Evolutionary conservation across 2,888 invertebrate species (phyloP).

Genomic region (Adelphocoris suturalis): DNA sequence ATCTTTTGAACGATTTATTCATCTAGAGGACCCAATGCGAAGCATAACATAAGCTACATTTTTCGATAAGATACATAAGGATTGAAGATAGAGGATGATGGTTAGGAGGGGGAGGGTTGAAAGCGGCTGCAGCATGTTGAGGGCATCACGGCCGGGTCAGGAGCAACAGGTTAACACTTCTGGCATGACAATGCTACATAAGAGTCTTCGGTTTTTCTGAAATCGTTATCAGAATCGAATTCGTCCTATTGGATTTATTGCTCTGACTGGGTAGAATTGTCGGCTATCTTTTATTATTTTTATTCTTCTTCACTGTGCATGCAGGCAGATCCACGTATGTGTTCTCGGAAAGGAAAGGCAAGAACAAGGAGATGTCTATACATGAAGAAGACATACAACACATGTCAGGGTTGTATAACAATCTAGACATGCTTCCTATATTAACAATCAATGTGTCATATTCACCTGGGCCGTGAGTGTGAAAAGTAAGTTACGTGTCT

Average conservation of each 20-base stretch:
- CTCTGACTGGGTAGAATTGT: not conserved
- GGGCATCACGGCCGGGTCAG: constrained; percentile 57
- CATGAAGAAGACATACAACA: constrained; percentile 37
- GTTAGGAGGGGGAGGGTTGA: not conserved
- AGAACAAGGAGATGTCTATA: not conserved
- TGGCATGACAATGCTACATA: constrained; percentile 32
- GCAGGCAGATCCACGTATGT: constrained; percentile 24
- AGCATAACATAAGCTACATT: not conserved
- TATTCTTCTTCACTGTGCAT: not conserved
- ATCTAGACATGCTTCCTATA: constrained; percentile 69
- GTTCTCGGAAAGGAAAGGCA: not conserved
- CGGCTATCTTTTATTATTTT: not conserved
- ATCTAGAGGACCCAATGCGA: not conserved
- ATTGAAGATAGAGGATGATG: not conserved
- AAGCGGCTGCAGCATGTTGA: constrained; percentile 58
- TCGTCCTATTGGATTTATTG: not conserved
- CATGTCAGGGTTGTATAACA: constrained; percentile 31
- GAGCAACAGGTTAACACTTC: constrained; percentile 70
- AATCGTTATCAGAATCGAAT: not conserved
- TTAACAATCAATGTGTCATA: constrained; percentile 60
- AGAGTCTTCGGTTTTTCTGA: not conserved
- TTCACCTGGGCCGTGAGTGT: constrained; percentile 70
- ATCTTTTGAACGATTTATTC: too few relatives aligned
- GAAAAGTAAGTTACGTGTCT: constrained; percentile 72
- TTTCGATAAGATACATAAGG: not conserved